A percentile compares a stretch with the other conserved stretches of the same genome.
phyloP scores from a whole-genome alignment of 1,140 invertebrate species.

The Oryctes rhinoceros region DNA sequence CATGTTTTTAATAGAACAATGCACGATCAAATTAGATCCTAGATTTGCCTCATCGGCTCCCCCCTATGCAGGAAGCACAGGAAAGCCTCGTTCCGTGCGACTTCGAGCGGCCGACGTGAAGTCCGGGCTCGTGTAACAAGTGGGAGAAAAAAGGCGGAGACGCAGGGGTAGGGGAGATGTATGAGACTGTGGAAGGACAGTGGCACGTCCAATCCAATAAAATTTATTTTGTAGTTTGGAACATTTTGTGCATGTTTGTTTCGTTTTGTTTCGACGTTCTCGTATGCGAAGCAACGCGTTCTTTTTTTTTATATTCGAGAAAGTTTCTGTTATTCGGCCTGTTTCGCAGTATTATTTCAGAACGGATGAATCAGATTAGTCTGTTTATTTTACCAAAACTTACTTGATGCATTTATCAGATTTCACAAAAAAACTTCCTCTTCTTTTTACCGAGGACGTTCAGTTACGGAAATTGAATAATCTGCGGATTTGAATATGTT shows the following conservation, averaged over 20 bases:
- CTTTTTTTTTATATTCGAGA: too few species aligned
- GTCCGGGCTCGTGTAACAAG: background rate
- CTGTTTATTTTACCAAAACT: too few species aligned
- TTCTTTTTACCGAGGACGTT: too few species aligned
- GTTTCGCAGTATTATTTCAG: too few species aligned
- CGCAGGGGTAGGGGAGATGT: background rate
- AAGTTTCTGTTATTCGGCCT: too few species aligned
- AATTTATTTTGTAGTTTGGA: conserved; percentile 1
- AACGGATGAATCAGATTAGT: too few species aligned
- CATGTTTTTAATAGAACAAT: too few species aligned
- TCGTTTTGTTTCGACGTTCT: background rate
- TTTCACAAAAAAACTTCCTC: too few species aligned
- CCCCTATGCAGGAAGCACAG: background rate
- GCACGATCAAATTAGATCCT: background rate
- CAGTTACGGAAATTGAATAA: too few species aligned
- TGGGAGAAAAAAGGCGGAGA: background rate
- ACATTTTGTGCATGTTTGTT: background rate
- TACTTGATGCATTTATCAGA: too few species aligned
- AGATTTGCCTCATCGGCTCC: background rate
- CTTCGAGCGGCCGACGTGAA: background rate
- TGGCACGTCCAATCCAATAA: background rate
- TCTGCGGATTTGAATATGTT: too few species aligned
- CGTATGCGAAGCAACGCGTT: background rate
- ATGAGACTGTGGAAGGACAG: background rate
- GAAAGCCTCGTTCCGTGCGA: background rate